Base-by-base conservation (phyloP, 2,888 invertebrate species). In the Octonoba sinensis region DNA sequence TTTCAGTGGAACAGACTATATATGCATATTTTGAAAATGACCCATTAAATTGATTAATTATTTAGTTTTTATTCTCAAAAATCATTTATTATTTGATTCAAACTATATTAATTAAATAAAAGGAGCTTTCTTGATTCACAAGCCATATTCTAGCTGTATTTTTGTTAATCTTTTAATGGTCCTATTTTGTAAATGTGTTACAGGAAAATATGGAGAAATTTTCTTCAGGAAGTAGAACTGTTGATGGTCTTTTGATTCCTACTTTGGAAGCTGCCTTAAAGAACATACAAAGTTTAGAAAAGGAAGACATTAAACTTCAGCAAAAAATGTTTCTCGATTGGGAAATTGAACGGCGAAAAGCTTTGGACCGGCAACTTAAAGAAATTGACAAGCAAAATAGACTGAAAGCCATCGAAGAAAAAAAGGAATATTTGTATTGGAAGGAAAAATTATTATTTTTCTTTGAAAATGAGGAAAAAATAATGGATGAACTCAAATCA, bases 381-480 rank as follows among this genome's bases (percentile, higher is more conserved):
- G 66, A 78, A 24, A 49, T 84, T 8, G 59, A 79, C 1, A 71
- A 60, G 66, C 83, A 85, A 44, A 74, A 73, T 20, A 78, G 75
- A 51, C 22, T 73, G 15, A 69, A 62, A 36, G 76, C 66, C 18
- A 85, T 85, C 27, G 70, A 82, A 47, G 77, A 79, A 46, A 84
- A 79, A 36, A 83, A 77, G 59, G 62, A 76, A 27, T 84, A 85
- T 74, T 62, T 85, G n/a, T 66, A 64, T 49, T 75, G 81, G 81
- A 85, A 83, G 47, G 82, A 84, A 66, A 74, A 84, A 46, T 47
- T 74, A 22, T 57, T 85, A 3, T 84, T 76, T 70, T 85, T 85
- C 62, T 85, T 85, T 56, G 85, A 85, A 71, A 85, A 85, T 62
- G 81, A 83, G 59, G 56, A 83, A 15, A 75, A 84, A 62, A 83